Conservation (phyloP, 53 echinoderm and acorn worm genomes). For the Actinopyga echinites region DNA sequence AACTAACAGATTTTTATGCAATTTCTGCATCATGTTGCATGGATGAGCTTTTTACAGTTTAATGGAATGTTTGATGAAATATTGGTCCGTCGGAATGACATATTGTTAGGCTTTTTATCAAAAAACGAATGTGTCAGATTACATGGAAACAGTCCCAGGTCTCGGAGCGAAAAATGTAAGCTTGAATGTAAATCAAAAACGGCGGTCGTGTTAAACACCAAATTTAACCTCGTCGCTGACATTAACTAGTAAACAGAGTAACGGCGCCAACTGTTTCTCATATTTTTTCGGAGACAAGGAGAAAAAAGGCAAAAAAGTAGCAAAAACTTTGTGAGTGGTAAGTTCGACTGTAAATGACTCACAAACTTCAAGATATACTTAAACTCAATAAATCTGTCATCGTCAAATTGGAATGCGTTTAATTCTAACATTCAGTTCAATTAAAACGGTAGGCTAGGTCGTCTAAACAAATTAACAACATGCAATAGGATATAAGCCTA, state of each 20-base stretch:
- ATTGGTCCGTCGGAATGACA: slow-evolving; percentile 27
- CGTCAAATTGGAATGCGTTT: no score
- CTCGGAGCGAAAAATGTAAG: slow-evolving; percentile 7
- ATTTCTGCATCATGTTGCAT: slow-evolving; percentile 33
- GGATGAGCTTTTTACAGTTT: slow-evolving; percentile 38
- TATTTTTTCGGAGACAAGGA: no score
- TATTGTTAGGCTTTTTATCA: neutral
- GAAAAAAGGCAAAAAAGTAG: no score
- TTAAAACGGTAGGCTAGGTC: no score
- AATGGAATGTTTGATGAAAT: slow-evolving; percentile 37
- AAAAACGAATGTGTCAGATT: slow-evolving; percentile 8
- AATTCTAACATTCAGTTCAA: no score
- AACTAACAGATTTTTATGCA: slow-evolving; percentile 23
- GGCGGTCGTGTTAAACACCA: slow-evolving; percentile 21
- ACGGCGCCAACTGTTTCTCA: neutral
- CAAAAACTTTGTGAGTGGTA: no score
- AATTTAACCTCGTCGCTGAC: neutral
- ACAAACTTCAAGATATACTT: no score
- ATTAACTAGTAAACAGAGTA: slow-evolving; percentile 4
- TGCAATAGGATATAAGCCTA: no score
- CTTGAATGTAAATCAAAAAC: slow-evolving; percentile 14
- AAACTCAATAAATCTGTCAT: no score
- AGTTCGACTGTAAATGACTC: no score
- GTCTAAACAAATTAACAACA: no score
- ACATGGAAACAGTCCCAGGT: neutral